Percentiles rank a stretch among this genome's conserved stretches.
Evolutionary conservation across 2,113 vertebrate genomes (phyloP).

Genomic region (Neotoma lepida): DNA sequence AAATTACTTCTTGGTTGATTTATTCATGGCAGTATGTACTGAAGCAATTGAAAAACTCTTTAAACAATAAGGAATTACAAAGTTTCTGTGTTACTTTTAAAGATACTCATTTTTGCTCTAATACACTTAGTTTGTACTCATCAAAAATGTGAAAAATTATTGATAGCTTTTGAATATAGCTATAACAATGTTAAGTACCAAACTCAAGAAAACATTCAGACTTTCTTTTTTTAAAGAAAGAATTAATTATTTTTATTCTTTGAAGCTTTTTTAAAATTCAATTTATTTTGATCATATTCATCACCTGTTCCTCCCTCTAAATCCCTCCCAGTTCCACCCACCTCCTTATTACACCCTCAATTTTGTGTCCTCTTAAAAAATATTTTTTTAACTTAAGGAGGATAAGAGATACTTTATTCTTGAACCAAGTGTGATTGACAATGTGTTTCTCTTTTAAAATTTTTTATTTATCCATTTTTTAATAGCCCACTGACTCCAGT

Average conservation of each 20-base stretch:
- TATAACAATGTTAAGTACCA: background rate
- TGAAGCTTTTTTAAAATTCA: background rate
- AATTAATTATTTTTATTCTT: background rate
- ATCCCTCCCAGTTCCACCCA: background rate
- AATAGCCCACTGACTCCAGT: background rate
- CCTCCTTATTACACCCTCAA: background rate
- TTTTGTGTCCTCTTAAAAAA: background rate
- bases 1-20: slow-evolving; percentile 28
- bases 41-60: slow-evolving; percentile 46
- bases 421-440: too few species aligned
- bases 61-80: background rate
- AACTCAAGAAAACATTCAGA: slow-evolving; percentile 1
- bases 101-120: background rate
- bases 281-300: background rate
- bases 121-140: background rate
- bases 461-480: background rate
- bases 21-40: background rate
- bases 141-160: slow-evolving; percentile 29
- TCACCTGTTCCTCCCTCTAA: background rate
- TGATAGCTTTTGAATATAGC: slow-evolving; percentile 1
- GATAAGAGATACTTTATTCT: too few species aligned
- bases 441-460: background rate
- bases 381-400: background rate
- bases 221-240: background rate
- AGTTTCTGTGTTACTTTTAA: slow-evolving; percentile 5